These are phyloP conservation scores for Chymomyza procnemis DNA, from an alignment of 2,888 invertebrate genomes.

Conservation along the genomic window DNA sequence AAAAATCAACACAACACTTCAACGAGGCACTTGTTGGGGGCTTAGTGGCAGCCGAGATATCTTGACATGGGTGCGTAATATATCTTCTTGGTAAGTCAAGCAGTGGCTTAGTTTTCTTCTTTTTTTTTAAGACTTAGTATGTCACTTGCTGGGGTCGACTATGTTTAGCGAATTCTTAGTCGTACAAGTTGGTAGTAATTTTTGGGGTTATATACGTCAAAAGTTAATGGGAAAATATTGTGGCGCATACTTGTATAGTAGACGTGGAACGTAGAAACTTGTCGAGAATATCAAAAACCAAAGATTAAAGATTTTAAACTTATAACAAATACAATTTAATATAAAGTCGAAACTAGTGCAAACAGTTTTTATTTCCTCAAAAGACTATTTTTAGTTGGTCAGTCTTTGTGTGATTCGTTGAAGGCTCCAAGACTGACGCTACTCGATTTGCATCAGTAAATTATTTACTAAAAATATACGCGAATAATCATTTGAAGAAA, in stretches of 20 bases:
- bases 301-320: too few species aligned
- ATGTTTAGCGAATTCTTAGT: neutral
- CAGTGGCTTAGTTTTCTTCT: slow-evolving; percentile 4
- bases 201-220: neutral
- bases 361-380: too few species aligned
- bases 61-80: slow-evolving; percentile 7
- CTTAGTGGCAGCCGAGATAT: neutral
- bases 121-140: neutral
- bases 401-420: too few species aligned
- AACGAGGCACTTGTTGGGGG: neutral
- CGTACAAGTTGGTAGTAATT: neutral
- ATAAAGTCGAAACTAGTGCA: too few species aligned
- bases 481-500: too few species aligned
- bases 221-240: neutral
- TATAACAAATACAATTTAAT: too few species aligned
- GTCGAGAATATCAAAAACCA: too few species aligned
- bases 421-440: too few species aligned
- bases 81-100: neutral
- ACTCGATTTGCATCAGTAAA: too few species aligned
- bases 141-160: neutral
- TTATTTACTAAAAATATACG: too few species aligned
- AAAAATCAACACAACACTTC: slow-evolving; percentile 18
- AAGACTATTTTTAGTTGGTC: too few species aligned
- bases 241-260: neutral
- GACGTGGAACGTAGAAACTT: neutral